A percentile compares a stretch with the other conserved stretches of the same genome.
Conservation (phyloP, 2,888 invertebrate species). For the Acronicta leporina region DNA sequence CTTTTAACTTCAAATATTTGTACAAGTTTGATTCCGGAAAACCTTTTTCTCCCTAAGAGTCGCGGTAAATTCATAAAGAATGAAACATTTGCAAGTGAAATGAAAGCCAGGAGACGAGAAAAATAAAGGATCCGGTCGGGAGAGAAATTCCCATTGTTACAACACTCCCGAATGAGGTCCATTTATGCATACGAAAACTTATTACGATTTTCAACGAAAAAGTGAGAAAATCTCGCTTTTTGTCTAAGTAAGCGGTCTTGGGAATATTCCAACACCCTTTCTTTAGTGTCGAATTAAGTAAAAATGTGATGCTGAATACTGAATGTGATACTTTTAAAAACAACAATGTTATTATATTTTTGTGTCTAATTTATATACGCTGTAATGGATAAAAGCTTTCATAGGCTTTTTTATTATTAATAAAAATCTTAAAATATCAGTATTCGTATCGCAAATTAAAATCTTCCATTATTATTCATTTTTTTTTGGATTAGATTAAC, state of each 20-base stretch:
- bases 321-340: conserved; percentile 43
- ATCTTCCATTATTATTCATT: too few species aligned
- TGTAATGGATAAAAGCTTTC: not conserved
- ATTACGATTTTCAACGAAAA: conserved; percentile 72
- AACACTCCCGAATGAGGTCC: conserved; percentile 77
- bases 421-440: not conserved
- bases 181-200: conserved; percentile 85
- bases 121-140: conserved; percentile 76
- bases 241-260: conserved; percentile 56
- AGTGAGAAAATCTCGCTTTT: conserved; percentile 67
- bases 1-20: conserved; percentile 78
- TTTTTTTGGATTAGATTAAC: too few species aligned
- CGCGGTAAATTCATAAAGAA: conserved; percentile 82
- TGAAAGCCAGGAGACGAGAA: conserved; percentile 77
- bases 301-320: conserved; percentile 38
- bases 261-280: conserved; percentile 52
- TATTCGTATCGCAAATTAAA: too few species aligned
- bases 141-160: conserved; percentile 81
- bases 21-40: conserved; percentile 74
- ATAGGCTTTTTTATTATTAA: not conserved
- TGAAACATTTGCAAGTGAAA: conserved; percentile 86
- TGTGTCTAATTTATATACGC: not conserved
- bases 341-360: not conserved
- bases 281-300: conserved; percentile 47
- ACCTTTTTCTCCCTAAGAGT: conserved; percentile 70